Base-by-base conservation (phyloP, 2,113 vertebrate genomes). In the Carassius auratus region DNA sequence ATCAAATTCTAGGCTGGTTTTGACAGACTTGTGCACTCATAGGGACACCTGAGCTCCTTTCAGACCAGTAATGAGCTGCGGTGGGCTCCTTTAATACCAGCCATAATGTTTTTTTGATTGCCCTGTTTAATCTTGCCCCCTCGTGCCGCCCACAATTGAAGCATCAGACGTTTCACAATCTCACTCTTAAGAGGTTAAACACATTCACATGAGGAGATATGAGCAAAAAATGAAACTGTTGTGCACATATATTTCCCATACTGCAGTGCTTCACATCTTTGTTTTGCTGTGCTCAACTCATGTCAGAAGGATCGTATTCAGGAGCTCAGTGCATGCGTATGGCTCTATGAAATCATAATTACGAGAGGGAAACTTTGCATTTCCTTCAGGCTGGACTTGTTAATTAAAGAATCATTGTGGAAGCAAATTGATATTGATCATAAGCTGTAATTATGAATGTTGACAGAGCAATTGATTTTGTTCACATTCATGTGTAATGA, bases 101-200 rank as follows among this genome's bases (percentile, higher is more conserved):
- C 90, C 66, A 90, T 95, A 93, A 94, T 94, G 92, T 92, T 93
- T 92, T 93, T 94, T 93, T 94, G 94, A 94, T 94, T 94, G 93
- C 91, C 91, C 92, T 90, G 92, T 92, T 93, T 93, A 93, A 94
- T 95, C 93, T 94, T 84, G 78, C 90, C 86, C 90, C 88, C 36
- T 61, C 81, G 77, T 42, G 85, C 81, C 75, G 30, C 61, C 78
- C 74, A 66, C 81, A 84, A 78, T 68, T 74, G 23, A 15, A 76
- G 86, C 38, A 78, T 64, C 80, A 45, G 81, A 76, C 77, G 57
- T 84, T 86, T 76, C 57, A 57, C 74, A 73, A 55, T 59, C 50
- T 38, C 50, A 4, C 55, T 75, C 36, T n/a, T 38, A 8, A 64
- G 77, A 80, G 38, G 59, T 80, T 48, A 14, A 64, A 45, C 62